Evolutionary conservation across 2,797 vertebrate genomes (phyloP).

Genomic region (Cacajao melanocephalus): DNA sequence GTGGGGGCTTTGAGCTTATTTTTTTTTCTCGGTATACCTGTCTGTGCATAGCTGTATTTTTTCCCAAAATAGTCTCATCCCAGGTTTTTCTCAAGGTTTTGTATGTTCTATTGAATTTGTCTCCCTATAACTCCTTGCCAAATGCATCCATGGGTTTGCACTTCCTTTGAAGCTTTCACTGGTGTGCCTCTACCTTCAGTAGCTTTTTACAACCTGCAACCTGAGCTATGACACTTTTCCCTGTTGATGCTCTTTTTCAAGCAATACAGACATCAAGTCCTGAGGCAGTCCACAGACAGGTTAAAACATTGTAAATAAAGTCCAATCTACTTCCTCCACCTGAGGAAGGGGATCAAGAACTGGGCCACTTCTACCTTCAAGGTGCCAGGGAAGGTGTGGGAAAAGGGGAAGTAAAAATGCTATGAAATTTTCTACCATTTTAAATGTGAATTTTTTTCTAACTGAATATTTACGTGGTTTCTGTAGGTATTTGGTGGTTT

Average conservation of each 20-base stretch:
- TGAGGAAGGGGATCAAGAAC: not conserved
- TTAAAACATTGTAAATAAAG: not conserved
- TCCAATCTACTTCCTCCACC: not conserved
- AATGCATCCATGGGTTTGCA: not conserved
- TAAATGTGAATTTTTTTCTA: not conserved
- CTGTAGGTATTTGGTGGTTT: not conserved
- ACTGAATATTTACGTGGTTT: not conserved
- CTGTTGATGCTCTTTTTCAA: not conserved
- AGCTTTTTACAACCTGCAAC: not conserved
- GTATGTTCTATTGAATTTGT: not conserved
- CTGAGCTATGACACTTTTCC: rapidly evolving
- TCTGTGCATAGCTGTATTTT: not conserved
- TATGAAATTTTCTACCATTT: not conserved
- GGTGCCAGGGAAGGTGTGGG: not conserved
- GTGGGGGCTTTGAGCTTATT: rapidly evolving
- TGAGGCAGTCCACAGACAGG: not conserved
- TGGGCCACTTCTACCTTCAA: no score
- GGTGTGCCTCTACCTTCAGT: not conserved
- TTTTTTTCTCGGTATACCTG: not conserved
- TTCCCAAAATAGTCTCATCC: not conserved
- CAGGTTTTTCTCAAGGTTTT: not conserved
- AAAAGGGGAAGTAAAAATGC: not conserved
- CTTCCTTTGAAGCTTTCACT: not conserved
- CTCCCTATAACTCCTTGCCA: not conserved
- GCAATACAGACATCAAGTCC: not conserved